A percentile compares a stretch with the other conserved stretches of the same genome.
Conservation (phyloP, 1,140 invertebrate genomes). For the Drosophila kurseongensis region DNA sequence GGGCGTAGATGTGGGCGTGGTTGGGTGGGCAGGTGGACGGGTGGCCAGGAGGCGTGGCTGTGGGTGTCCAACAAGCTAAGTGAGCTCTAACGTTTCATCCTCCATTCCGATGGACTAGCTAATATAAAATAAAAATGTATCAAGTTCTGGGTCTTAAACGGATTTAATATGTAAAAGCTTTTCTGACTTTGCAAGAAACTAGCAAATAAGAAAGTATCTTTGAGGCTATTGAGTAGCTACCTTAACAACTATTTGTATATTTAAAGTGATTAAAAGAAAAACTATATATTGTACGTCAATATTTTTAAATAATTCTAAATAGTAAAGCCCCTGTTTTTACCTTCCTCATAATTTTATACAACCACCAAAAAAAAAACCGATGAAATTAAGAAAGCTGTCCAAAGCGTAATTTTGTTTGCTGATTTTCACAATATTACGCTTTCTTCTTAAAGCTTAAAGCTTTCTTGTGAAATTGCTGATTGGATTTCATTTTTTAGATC, state of each 20-base stretch:
- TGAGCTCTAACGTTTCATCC: conserved; percentile 1
- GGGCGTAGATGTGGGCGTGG: conserved; percentile 9
- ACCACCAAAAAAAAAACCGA: too few species aligned
- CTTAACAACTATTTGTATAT: too few species aligned
- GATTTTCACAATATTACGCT: conserved; percentile 7
- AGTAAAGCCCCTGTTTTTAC: too few species aligned
- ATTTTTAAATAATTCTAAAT: too few species aligned
- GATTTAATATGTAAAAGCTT: not conserved
- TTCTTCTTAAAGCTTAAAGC: not conserved
- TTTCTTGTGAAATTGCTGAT: conserved; percentile 1
- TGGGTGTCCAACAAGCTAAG: conserved; percentile 37
- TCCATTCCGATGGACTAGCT: not conserved
- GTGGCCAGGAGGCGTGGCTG: conserved; percentile 13
- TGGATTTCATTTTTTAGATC: not conserved
- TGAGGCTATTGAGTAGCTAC: too few species aligned
- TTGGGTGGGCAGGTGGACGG: not conserved
- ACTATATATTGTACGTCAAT: too few species aligned
- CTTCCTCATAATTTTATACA: too few species aligned
- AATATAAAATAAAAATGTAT: conserved; percentile 1
- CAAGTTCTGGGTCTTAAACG: not conserved
- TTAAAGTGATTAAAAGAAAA: too few species aligned
- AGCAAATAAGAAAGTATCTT: too few species aligned
- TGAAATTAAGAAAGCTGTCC: not conserved
- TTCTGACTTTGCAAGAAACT: not conserved
- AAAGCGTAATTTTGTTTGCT: not conserved